These are phyloP conservation scores for Blastomussa wellsi DNA, from an alignment of 92 coral and sea anemone genomes.

Conservation along the genomic window DNA sequence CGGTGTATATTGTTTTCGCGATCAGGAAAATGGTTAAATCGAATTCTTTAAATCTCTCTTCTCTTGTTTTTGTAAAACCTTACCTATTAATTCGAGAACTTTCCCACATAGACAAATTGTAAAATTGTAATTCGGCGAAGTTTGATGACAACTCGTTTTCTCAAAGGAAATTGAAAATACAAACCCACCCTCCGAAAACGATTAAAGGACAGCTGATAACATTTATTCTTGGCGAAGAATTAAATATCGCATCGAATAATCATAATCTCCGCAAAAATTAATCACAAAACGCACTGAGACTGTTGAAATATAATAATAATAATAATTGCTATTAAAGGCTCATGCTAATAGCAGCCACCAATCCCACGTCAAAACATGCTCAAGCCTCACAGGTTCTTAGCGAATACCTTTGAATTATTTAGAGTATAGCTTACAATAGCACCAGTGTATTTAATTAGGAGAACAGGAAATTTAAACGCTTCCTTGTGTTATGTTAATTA, in stretches of 20 bases:
- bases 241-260: not conserved
- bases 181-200: too few relatives aligned
- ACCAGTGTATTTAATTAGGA: not conserved
- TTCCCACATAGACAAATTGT: too few relatives aligned
- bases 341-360: not conserved
- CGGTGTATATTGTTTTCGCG: not conserved
- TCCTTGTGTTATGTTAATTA: constrained; percentile 11
- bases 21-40: not conserved
- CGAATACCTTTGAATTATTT: not conserved
- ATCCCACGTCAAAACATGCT: not conserved
- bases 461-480: constrained; percentile 24
- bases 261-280: constrained; percentile 6
- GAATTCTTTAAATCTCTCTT: not conserved
- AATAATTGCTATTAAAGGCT: not conserved
- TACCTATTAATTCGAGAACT: too few relatives aligned
- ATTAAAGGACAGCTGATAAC: not conserved
- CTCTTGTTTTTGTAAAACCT: not conserved
- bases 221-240: not conserved
- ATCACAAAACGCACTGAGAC: not conserved
- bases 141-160: not conserved
- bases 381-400: not conserved
- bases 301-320: not conserved
- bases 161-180: not conserved
- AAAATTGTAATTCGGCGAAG: not conserved
- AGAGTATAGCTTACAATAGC: not conserved